Conservation (phyloP, 2,888 invertebrate species). For the Nyleta sp. region DNA sequence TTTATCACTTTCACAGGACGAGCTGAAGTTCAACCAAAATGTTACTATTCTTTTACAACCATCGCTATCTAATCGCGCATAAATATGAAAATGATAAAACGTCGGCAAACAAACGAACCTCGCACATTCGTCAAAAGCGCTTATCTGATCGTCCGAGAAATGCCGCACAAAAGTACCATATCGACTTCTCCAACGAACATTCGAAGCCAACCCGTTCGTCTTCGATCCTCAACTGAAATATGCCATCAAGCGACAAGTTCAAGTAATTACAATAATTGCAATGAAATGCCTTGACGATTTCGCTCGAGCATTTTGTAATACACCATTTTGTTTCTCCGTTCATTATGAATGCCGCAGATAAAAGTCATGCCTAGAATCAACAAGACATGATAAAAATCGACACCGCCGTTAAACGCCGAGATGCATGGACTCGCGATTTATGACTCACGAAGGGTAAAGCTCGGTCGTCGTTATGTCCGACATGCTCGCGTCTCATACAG, state of each 20-base stretch:
- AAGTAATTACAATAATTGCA: slow-evolving; percentile 31
- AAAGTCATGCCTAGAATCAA: slow-evolving; percentile 60
- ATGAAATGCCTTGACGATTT: slow-evolving; percentile 18
- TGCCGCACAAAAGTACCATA: slow-evolving; percentile 2
- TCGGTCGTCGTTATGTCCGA: slow-evolving; percentile 50
- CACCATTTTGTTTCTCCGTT: slow-evolving; percentile 27
- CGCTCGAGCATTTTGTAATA: slow-evolving; percentile 36
- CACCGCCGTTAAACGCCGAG: slow-evolving; percentile 54
- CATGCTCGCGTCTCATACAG: slow-evolving; percentile 26
- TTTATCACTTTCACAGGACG: too few species aligned
- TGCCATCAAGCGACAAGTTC: slow-evolving; percentile 26
- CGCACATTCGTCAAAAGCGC: background rate
- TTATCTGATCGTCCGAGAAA: slow-evolving; percentile 21
- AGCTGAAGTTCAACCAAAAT: too few species aligned
- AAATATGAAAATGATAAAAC: background rate
- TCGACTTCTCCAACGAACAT: slow-evolving; percentile 12
- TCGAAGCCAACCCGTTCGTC: slow-evolving; percentile 7
- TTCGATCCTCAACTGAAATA: slow-evolving; percentile 13
- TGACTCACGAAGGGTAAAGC: slow-evolving; percentile 53
- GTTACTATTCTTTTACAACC: too few species aligned
- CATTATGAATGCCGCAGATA: slow-evolving; percentile 37
- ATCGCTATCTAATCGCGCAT: too few species aligned
- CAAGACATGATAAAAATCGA: slow-evolving; percentile 56
- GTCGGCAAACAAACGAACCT: background rate
- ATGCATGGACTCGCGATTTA: slow-evolving; percentile 47